Evolutionary conservation across 2,888 invertebrate genomes (phyloP).

Genomic region (Drosophila koepferae): DNA sequence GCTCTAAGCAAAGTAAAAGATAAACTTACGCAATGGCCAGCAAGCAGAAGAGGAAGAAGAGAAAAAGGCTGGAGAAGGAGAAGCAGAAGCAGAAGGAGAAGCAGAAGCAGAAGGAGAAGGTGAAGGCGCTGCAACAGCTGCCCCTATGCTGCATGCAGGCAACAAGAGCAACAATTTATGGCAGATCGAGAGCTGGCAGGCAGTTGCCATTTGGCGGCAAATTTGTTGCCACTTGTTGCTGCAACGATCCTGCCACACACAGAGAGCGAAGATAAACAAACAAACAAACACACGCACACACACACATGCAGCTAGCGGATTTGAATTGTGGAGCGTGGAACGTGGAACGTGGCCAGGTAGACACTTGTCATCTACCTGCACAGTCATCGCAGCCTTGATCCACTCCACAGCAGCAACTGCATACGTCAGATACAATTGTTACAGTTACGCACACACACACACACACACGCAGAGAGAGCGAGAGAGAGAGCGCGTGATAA

Average conservation of each 20-base stretch:
- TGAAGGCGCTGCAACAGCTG: constrained; percentile 26
- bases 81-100: constrained; percentile 17
- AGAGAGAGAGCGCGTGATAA: background rate
- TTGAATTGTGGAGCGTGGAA: constrained; percentile 2
- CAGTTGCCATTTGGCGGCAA: constrained; percentile 67
- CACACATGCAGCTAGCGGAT: constrained; percentile 25
- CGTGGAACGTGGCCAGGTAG: constrained; percentile 59
- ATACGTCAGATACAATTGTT: constrained; percentile 59
- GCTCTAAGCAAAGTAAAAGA: constrained; percentile 43
- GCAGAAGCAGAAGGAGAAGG: constrained; percentile 46
- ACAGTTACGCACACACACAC: constrained; percentile 60
- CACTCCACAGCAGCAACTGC: constrained; percentile 24
- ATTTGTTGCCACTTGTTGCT: constrained; percentile 71
- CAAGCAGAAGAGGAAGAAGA: constrained; percentile 34
- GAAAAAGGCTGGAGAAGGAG: constrained; percentile 14
- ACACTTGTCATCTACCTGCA: constrained; percentile 64
- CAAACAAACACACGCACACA: background rate
- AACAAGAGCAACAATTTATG: constrained; percentile 57
- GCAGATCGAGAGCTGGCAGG: constrained; percentile 31
- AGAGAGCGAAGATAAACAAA: constrained; percentile 2
- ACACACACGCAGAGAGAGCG: constrained; percentile 4
- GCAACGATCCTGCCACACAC: constrained; percentile 65
- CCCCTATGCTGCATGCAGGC: constrained; percentile 35
- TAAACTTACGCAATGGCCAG: constrained; percentile 74
- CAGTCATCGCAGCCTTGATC: constrained; percentile 66